Base-by-base conservation (phyloP, 2,888 invertebrate species). In the Erannis defoliaria region DNA sequence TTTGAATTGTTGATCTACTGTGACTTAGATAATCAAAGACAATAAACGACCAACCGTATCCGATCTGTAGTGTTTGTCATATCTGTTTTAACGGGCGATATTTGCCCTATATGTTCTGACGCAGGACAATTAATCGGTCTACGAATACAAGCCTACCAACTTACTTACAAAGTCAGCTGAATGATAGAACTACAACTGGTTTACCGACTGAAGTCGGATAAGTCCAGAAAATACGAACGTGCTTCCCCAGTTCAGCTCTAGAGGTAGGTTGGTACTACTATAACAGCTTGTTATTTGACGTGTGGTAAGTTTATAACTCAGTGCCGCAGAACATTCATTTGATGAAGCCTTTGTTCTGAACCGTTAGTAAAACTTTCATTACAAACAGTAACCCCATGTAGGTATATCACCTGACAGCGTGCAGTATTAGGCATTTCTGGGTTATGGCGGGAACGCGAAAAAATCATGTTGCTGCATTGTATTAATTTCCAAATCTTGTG, bases 341-440 rank as follows among this genome's bases (percentile, higher is more conserved):
- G 29, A 5, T 3, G 26, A 45, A 37, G 50, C 38, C 50, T 51
- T 51, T 51, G 50, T 51, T 51, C 50, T 35, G 29, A 37, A 16
- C 6, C 29, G 16, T 19, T 29, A 38, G 26, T 51, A 38, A 23
- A 26, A 51, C 38, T 51, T 51, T 51, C 38, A 51, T 38, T 51
- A 51, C 16, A 26, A n/a, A 8, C 16, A 29, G 23, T 29, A 51
- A 35, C 12, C 14, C 33, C 18, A 18, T n/a, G n/a, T n/a, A n/a
- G n/a, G n/a, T n/a, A n/a, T n/a, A n/a, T n/a, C n/a, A n/a, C 5
- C 19, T 19, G 33, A 33, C 33, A 33, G 18, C 33, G 9, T 1
- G 31, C 46, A n/a, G n/a, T n/a, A n/a, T n/a, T n/a, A n/a, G n/a
- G n/a, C n/a, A n/a, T n/a, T n/a, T n/a, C n/a, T n/a, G n/a, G n/a